A percentile compares a stretch with the other conserved stretches of the same genome.
phyloP scores from a whole-genome alignment of 2,888 invertebrate species.

The Drosophila multiciliata region DNA sequence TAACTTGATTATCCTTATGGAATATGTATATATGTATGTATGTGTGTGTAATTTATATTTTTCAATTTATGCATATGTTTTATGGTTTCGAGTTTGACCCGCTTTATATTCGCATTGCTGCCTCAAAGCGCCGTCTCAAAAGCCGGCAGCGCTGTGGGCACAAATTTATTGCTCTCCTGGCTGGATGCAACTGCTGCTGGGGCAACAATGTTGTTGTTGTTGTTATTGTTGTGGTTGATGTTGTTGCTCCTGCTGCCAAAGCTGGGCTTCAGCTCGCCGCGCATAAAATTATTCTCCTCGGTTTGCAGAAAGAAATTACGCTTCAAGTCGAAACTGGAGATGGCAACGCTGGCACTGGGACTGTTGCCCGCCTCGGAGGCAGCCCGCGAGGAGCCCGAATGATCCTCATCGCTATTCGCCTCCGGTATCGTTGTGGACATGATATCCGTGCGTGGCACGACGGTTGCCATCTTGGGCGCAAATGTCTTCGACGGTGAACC shows the following conservation, averaged over 20 bases:
- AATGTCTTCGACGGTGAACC: constrained; percentile 87
- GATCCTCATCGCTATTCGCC: constrained; percentile 91
- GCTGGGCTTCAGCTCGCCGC: constrained; percentile 81
- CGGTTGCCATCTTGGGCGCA: constrained; percentile 86
- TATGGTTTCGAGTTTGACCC: constrained; percentile 67
- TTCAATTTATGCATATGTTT: constrained; percentile 41
- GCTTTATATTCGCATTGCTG: constrained; percentile 8
- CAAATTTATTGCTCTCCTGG: constrained; percentile 52
- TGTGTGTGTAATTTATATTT: constrained; percentile 9
- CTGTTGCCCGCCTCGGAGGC: constrained; percentile 82
- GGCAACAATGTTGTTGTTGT: neutral
- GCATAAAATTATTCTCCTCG: constrained; percentile 85
- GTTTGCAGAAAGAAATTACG: constrained; percentile 84
- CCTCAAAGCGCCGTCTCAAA: constrained; percentile 81
- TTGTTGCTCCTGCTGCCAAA: constrained; percentile 47
- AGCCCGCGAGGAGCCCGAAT: constrained; percentile 86
- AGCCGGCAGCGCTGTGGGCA: constrained; percentile 70
- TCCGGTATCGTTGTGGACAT: constrained; percentile 94
- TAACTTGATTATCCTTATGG: constrained; percentile 63
- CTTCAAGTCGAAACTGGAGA: constrained; percentile 81
- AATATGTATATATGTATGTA: constrained; percentile 50
- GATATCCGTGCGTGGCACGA: constrained; percentile 89
- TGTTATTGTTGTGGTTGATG: constrained; percentile 1
- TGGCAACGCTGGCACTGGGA: constrained; percentile 52
- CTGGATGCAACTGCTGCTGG: constrained; percentile 1